Base-by-base conservation (phyloP, 2,888 invertebrate genomes). In the Drosophila mercatorum region DNA sequence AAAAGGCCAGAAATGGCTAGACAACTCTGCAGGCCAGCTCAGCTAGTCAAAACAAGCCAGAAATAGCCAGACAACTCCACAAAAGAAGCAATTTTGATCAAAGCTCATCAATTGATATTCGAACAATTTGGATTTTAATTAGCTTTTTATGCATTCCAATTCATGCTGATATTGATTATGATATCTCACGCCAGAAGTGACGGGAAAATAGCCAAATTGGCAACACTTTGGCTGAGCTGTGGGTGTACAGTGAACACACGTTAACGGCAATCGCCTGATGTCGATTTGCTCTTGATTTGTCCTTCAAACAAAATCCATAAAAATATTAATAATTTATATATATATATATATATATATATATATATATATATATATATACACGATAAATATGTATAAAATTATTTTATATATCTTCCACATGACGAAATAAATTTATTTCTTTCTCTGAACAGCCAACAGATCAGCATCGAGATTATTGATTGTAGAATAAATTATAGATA, bases 261-360 rank as follows among this genome's bases (percentile, higher is more conserved):
- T 10, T 49, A 59, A 31, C 10, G 12, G 31, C 40, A 40, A 49
- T 47, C 12, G 26, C 5, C 5, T 0, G 14, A 22, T 56, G 34
- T 14, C 5, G 26, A 22, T 11, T 59, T 49, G 59, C 47, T 59
- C 59, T 59, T 59, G 59, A 59, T 22, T 49, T 59, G 59, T 40
- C 59, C 59, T 59, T 59, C 47, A 46, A n/a, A 17, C 36, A 7
- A 3, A n/a, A 31, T 17, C 17, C 47, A 59, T 47, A 26, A 55
- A 40, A 40, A n/a, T 55, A 40, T 40, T 22, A 10, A 40, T 55
- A 40, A 55, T 55, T 55, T 49, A 5, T 49, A 6, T 31, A 11
- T 31, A 36, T 6, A 34, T 12, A 26, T 5, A 46, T 17, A 51
- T 22, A 22, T 49, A 5, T 49, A 6, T 17, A 51, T 22, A 22